phyloP scores from a whole-genome alignment of 1,140 invertebrate genomes.

The Danaus plexippus region DNA sequence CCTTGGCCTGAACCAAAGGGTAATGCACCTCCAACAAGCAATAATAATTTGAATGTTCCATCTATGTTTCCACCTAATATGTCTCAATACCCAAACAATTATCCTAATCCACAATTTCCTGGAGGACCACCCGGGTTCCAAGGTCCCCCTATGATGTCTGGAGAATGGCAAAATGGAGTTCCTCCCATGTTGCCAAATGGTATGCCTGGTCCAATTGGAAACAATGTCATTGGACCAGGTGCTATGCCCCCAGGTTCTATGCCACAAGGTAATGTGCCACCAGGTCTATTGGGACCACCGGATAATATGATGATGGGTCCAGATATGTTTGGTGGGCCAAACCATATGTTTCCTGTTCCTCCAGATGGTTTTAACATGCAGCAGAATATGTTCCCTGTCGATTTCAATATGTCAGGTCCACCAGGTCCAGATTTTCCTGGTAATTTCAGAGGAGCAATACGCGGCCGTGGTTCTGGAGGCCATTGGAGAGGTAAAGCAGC shows the following conservation, averaged over 20 bases:
- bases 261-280: conserved; percentile 39
- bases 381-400: conserved; percentile 60
- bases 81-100: conserved; percentile 62
- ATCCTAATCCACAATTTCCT: conserved; percentile 54
- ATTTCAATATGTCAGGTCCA: conserved; percentile 55
- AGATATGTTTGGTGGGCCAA: conserved; percentile 72
- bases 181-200: conserved; percentile 50
- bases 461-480: conserved; percentile 63
- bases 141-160: conserved; percentile 51
- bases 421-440: conserved; percentile 57
- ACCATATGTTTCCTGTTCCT: conserved; percentile 55
- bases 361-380: conserved; percentile 59
- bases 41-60: conserved; percentile 43
- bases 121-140: conserved; percentile 50
- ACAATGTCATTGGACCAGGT: conserved; percentile 21
- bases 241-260: conserved; percentile 42
- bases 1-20: conserved; percentile 88
- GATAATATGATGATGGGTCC: conserved; percentile 64
- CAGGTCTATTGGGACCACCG: conserved; percentile 57
- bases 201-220: conserved; percentile 38
- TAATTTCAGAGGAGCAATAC: conserved; percentile 65
- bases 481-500: conserved; percentile 69
- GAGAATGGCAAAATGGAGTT: conserved; percentile 54
- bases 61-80: conserved; percentile 69
- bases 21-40: conserved; percentile 56